Evolutionary conservation across 2,797 vertebrate genomes (phyloP).

Genomic region (Nothura maculosa): DNA sequence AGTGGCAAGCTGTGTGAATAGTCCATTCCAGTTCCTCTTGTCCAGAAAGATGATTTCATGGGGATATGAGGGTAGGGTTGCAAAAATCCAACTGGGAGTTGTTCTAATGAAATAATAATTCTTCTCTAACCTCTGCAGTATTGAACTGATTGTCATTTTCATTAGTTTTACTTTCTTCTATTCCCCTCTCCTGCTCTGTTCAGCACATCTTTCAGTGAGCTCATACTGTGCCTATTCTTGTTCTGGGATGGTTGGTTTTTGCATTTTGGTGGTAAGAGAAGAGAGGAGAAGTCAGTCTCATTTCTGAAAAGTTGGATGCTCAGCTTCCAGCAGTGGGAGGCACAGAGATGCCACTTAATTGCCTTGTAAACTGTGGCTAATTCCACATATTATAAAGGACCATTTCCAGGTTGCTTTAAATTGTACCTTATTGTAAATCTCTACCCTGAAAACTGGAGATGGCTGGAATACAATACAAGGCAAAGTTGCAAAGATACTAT

Average conservation of each 20-base stretch:
- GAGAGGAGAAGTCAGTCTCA: background rate
- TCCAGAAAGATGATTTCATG: constrained; percentile 23
- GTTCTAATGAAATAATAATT: constrained; percentile 29
- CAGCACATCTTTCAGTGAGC: background rate
- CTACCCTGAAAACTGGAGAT: background rate
- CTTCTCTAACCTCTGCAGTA: constrained; percentile 26
- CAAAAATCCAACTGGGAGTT: background rate
- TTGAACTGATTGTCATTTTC: constrained; percentile 40
- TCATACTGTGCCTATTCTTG: background rate
- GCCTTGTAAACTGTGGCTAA: background rate
- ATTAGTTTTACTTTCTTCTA: constrained; percentile 17
- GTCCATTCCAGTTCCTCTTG: background rate
- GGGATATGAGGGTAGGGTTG: background rate
- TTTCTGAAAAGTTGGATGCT: background rate
- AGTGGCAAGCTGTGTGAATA: constrained; percentile 7
- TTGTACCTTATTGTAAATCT: background rate
- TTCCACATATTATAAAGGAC: background rate
- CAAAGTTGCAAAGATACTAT: background rate
- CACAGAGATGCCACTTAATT: background rate
- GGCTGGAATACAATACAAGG: background rate
- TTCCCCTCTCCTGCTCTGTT: background rate
- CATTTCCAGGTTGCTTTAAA: background rate
- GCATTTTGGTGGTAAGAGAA: background rate
- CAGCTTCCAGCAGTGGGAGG: background rate
- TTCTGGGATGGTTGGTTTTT: background rate